A percentile compares a stretch with the other conserved stretches of the same genome.
Evolutionary conservation across 1,140 invertebrate genomes (phyloP).

Genomic region (Epicauta chinensis): DNA sequence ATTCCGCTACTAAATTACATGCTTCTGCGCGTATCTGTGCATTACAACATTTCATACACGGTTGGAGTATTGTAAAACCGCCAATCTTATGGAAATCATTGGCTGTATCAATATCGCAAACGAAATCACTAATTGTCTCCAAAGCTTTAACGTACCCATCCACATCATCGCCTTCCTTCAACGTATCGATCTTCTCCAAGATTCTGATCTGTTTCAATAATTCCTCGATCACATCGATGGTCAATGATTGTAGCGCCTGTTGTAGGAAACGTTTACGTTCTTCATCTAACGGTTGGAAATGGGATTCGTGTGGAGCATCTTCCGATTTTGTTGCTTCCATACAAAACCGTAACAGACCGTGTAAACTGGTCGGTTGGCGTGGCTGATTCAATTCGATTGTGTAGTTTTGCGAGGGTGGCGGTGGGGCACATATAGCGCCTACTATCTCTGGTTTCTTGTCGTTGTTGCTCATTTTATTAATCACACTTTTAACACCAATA

Average conservation of each 20-base stretch:
- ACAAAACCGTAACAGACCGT: slow-evolving; percentile 58
- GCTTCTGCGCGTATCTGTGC: slow-evolving; percentile 53
- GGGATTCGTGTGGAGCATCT: slow-evolving; percentile 46
- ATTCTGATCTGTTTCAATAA: slow-evolving; percentile 54
- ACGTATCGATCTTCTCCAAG: slow-evolving; percentile 45
- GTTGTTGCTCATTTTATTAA: slow-evolving; percentile 6
- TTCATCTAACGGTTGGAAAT: slow-evolving; percentile 51
- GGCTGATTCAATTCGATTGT: neutral
- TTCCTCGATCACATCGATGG: slow-evolving; percentile 57
- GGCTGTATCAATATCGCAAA: slow-evolving; percentile 66
- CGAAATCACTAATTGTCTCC: slow-evolving; percentile 55
- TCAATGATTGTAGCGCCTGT: slow-evolving; percentile 58
- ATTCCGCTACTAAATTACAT: slow-evolving; percentile 61
- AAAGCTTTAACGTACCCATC: slow-evolving; percentile 51
- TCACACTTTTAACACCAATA: slow-evolving; percentile 9
- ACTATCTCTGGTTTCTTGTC: slow-evolving; percentile 16
- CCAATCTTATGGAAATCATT: slow-evolving; percentile 78
- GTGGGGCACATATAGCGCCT: slow-evolving; percentile 6
- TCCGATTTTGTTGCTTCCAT: slow-evolving; percentile 56
- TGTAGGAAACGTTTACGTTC: slow-evolving; percentile 59
- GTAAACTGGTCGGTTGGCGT: slow-evolving; percentile 36
- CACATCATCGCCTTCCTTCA: slow-evolving; percentile 47
- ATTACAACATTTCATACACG: slow-evolving; percentile 57
- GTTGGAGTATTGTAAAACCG: slow-evolving; percentile 61
- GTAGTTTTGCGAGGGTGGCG: neutral